Evolutionary conservation across 2,113 vertebrate genomes (phyloP).

Genomic region (Halichoerus grypus): DNA sequence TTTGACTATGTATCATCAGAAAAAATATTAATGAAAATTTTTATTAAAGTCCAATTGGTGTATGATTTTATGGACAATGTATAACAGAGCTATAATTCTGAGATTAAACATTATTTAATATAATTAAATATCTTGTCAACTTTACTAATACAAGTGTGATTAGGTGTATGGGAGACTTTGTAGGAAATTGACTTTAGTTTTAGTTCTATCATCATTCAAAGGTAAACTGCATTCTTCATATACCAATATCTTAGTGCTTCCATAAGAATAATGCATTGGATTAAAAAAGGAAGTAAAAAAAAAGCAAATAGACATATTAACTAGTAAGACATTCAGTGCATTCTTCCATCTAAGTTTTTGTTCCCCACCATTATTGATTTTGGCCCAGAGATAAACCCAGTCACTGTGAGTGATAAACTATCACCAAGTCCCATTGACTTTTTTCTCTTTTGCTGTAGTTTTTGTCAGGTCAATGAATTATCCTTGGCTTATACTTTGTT

Average conservation of each 20-base stretch:
- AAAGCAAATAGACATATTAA: conserved; percentile 82
- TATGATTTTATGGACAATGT: background rate
- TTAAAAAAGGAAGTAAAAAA: background rate
- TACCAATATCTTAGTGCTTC: background rate
- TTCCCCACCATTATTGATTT: conserved; percentile 84
- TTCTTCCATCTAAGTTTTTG: conserved; percentile 77
- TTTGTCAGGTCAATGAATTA: conserved; percentile 82
- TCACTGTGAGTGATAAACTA: conserved; percentile 83
- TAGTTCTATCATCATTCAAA: conserved; percentile 51
- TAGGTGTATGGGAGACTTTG: background rate
- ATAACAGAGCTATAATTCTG: background rate
- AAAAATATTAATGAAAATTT: background rate
- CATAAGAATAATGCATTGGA: conserved; percentile 23
- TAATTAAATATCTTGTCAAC: conserved; percentile 1
- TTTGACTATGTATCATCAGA: conserved; percentile 3
- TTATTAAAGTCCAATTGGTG: conserved; percentile 25
- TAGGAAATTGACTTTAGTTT: conserved; percentile 17
- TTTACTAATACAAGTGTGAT: conserved; percentile 27
- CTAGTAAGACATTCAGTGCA: conserved; percentile 74
- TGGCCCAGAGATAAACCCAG: conserved; percentile 79
- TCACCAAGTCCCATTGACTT: conserved; percentile 67
- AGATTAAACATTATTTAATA: conserved; percentile 18
- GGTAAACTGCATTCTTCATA: background rate
- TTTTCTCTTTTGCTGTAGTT: conserved; percentile 69
- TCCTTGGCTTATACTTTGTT: conserved; percentile 73